Base-by-base conservation (phyloP, 1,140 invertebrate genomes). In the Ostrea edulis region DNA sequence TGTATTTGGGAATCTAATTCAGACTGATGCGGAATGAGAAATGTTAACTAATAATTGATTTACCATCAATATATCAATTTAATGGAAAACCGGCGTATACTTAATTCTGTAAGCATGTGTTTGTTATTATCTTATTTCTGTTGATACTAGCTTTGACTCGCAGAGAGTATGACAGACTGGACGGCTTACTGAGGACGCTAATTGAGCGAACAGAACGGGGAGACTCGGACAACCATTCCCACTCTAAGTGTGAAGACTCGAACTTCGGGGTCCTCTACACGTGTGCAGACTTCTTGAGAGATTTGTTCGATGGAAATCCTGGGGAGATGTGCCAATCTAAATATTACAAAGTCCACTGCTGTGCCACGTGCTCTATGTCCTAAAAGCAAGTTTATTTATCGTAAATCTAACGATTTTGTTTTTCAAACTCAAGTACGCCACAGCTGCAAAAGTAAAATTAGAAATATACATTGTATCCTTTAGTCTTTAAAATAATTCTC, bases 291-390 rank as follows among this genome's bases (percentile, higher is more conserved):
- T 77, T 14, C 68, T 14, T 77, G 22, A 12, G 0, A 11, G 5
- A 8, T 17, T 12, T 77, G 68, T 77, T 35, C 14, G 2, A 2
- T 77, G 22, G 29, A 12, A 25, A 77, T 4, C 17, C 14, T 4
- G 5, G 4, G 25, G 68, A 77, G 29, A 77, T 77, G 68, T 77
- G 68, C 29, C 9, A 17, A 25, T 77, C 68, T 11, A 25, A 29
- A 11, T 77, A 77, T 25, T 77, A 77, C 68, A 35, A 77, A 77
- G 68, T 77, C 8, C 68, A 77, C 29, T 77, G 68, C 68, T 77
- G 68, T 17, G 25, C 11, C 8, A 77, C 68, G 11, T 77, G 68
- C 8, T 35, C 68, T 12, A 25, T 0, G 14, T n/a, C n/a, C 17
- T 62, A 62, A 62, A 62, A 17, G 17, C 17, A 17, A n/a, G 55